Evolutionary conservation across 2,797 vertebrate species (phyloP), one percentile per base, ranked within the genome.

Genomic region (Tokudaia tokunoshimensis): DNA sequence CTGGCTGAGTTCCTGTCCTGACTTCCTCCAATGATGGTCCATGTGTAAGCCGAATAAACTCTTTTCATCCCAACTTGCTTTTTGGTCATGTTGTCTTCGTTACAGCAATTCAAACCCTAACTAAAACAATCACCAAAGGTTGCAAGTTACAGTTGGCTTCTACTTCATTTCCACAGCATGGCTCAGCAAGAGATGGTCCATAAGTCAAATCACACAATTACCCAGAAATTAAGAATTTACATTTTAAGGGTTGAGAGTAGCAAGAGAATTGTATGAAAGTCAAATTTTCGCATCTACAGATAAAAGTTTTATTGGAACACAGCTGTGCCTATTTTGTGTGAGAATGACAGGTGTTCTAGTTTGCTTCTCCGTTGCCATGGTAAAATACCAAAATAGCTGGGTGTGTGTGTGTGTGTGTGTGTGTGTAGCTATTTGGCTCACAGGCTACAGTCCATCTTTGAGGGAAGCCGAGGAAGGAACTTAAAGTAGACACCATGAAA

Each of bases 221-320:
- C 14, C 29, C 75, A 84, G 9, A 89, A 80, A 67, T 92, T 92
- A 55, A 92, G 59, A 86, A 82, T 72, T 87, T 63, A 70, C 3
- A 83, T 63, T 72, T 93, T 47, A 84, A 67, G 72, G 29, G 44
- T 50, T 80, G 44, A 74, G 85, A 94, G 70, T 75, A 59, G 31
- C 79, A 84, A 65, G 84, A 6, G 74, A 94, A 94, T 13, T 34
- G n/a, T 7, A 80, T 50, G 52, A 84, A 88, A 94, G 74, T 88
- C 9, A 67, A 93, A 74, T 41, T 84, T 97, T 41, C 37, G 22
- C 20, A 44, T 65, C 19, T 15, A 50, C 19, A 74, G 89, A 57
- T 34, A 61, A 44, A 80, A 41, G 72, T 92, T 92, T 95, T 72
- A 15, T 52, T n/a, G 9, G 57, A 91, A 89, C 26, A 50, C 1